Evolutionary conservation across 2,888 invertebrate species (phyloP), one percentile per base, ranked within the genome.

Genomic region (Platycheirus albimanus): DNA sequence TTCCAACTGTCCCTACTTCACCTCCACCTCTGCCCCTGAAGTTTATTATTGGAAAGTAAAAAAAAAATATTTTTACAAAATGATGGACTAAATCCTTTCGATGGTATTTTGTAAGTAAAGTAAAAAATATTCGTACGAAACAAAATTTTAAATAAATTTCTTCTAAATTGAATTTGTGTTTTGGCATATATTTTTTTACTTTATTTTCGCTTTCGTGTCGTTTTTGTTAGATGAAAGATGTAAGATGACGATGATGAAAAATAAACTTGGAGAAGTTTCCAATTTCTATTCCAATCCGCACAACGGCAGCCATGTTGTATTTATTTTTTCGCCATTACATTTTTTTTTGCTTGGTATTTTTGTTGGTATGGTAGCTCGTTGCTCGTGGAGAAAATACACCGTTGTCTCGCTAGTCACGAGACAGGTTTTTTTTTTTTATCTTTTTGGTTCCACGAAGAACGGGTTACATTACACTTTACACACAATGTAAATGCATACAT

Each of bases 301-400:
- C n/a, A 30, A 41, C 28, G 66, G 76, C 76, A n/a, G 80, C 80
- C 80, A 81, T 81, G 56, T 81, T 81, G 36, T 63, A 47, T 69
- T 79, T n/a, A n/a, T n/a, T 43, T 24, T 45, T 41, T 41, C 58
- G 41, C 58, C 52, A 38, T 67, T 49, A 33, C 58, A 51, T 28
- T 10, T 47, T 15, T 63, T 15, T 30, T 56, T 33, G 20, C 33
- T 8, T 33, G 7, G 30, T 33, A 8, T 24, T 33, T 8, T 3
- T 33, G 30, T 4, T 33, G 38, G n/a, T n/a, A n/a, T n/a, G n/a
- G n/a, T n/a, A n/a, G n/a, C n/a, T 10, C 20, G n/a, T 43, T 61
- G 43, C 15, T 45, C 24, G 41, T 24, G 58, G 41, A 58, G 15
- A 41, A 41, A 58, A 41, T 58, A 38, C 15, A 41, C 58, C 58